Percentiles rank a stretch among this genome's conserved stretches.
phyloP scores from a whole-genome alignment of 2,797 vertebrate species.

The Smutsia gigantea region DNA sequence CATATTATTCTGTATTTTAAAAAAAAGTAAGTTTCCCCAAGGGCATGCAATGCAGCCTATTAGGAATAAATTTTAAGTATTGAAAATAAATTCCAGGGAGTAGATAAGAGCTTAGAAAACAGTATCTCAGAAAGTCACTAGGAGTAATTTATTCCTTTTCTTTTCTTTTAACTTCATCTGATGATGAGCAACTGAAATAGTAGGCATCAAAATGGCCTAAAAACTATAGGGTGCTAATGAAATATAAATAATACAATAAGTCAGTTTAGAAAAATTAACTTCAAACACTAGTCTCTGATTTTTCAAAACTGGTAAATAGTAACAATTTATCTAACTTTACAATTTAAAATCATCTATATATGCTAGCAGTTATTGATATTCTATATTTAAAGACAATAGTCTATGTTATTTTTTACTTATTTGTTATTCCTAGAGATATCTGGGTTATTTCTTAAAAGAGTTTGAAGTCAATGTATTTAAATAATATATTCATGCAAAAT shows the following conservation, averaged over 20 bases:
- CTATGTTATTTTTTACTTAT: not conserved
- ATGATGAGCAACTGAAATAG: not conserved
- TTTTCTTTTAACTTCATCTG: not conserved
- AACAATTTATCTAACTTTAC: not conserved
- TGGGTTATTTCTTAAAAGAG: not conserved
- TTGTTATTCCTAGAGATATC: not conserved
- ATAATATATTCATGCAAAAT: not conserved
- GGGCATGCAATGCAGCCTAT: not conserved
- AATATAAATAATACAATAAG: not conserved
- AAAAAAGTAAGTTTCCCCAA: not conserved
- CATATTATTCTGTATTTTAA: conserved; percentile 11
- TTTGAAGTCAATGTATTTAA: not conserved
- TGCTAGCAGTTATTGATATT: not conserved
- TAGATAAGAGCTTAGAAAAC: not conserved
- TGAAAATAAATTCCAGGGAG: not conserved
- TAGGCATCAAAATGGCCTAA: not conserved
- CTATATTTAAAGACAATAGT: not conserved
- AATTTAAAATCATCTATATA: not conserved
- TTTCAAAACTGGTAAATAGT: not conserved
- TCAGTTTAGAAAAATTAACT: conserved; percentile 38
- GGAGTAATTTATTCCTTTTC: conserved; percentile 22
- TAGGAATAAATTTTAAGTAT: conserved; percentile 5
- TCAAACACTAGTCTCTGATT: not conserved
- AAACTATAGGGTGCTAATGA: not conserved
- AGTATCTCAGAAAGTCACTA: not conserved